Evolutionary conservation across 1,140 invertebrate genomes (phyloP).

Genomic region (Lordiphosa clarofinis): DNA sequence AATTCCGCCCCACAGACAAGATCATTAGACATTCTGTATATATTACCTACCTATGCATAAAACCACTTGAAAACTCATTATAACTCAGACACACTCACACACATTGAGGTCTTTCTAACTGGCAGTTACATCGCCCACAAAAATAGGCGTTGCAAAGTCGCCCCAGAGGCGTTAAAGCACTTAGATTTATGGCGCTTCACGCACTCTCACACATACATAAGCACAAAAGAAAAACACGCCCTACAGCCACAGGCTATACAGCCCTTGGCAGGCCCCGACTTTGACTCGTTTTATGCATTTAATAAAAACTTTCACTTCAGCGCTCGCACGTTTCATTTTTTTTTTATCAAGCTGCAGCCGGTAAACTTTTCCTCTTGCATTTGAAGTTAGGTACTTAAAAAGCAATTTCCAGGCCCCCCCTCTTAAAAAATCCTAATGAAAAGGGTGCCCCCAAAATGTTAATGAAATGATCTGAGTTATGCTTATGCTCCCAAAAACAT

Average conservation of each 20-base stretch:
- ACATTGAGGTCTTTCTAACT: constrained; percentile 36
- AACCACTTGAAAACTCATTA: constrained; percentile 77
- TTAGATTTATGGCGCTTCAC: constrained; percentile 67
- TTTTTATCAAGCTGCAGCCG: constrained; percentile 36
- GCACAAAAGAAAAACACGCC: constrained; percentile 3
- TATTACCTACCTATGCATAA: constrained; percentile 73
- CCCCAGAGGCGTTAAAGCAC: constrained; percentile 71
- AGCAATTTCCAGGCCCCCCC: constrained; percentile 57
- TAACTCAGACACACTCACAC: constrained; percentile 29
- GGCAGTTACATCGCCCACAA: constrained; percentile 64
- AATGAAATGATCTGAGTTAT: constrained; percentile 77
- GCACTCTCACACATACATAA: constrained; percentile 25
- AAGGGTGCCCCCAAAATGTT: constrained; percentile 60
- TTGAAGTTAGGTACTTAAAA: constrained; percentile 73
- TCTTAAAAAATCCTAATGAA: constrained; percentile 15
- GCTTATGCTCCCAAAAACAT: constrained; percentile 54
- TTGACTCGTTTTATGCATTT: constrained; percentile 71
- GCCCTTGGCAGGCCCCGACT: constrained; percentile 45
- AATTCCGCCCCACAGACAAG: constrained; percentile 39
- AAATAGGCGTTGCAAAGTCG: constrained; percentile 68
- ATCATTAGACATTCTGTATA: constrained; percentile 74
- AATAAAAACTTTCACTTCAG: constrained; percentile 72
- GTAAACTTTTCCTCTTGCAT: constrained; percentile 65
- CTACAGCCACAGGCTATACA: constrained; percentile 18
- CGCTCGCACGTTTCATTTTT: constrained; percentile 44